A percentile compares a stretch with the other conserved stretches of the same genome.
phyloP scores from a whole-genome alignment of 2,888 invertebrate species.

The Smittia sp. region DNA sequence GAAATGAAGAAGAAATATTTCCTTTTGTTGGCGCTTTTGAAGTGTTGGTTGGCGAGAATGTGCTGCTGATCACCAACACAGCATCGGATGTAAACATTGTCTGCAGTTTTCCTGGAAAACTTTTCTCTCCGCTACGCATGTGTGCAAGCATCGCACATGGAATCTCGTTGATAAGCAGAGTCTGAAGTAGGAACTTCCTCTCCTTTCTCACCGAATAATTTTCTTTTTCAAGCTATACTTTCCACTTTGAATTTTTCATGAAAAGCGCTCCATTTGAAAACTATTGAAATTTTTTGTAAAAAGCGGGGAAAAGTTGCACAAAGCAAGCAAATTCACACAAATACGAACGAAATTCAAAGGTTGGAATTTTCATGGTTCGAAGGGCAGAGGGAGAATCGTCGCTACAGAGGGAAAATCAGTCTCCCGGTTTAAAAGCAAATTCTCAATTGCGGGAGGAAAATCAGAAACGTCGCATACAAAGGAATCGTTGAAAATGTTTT shows the following conservation, averaged over 20 bases:
- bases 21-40: not conserved
- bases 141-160: not conserved
- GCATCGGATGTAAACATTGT: not conserved
- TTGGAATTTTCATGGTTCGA: not conserved
- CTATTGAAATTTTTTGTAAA: conserved; percentile 1
- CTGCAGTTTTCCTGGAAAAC: conserved; percentile 2
- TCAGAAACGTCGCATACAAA: not conserved
- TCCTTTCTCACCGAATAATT: not conserved
- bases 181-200: too few relatives aligned
- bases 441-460: not conserved
- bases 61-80: conserved; percentile 1
- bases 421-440: not conserved
- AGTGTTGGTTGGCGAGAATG: not conserved
- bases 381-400: not conserved
- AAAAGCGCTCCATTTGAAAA: not conserved
- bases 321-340: not conserved
- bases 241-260: not conserved
- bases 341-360: not conserved
- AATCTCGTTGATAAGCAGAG: too few relatives aligned
- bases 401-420: not conserved
- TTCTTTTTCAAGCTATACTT: not conserved
- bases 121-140: not conserved
- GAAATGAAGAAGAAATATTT: too few relatives aligned
- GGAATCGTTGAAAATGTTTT: not conserved
- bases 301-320: not conserved